Evolutionary conservation across 2,888 invertebrate species (phyloP).

Genomic region (Cinara cedri): DNA sequence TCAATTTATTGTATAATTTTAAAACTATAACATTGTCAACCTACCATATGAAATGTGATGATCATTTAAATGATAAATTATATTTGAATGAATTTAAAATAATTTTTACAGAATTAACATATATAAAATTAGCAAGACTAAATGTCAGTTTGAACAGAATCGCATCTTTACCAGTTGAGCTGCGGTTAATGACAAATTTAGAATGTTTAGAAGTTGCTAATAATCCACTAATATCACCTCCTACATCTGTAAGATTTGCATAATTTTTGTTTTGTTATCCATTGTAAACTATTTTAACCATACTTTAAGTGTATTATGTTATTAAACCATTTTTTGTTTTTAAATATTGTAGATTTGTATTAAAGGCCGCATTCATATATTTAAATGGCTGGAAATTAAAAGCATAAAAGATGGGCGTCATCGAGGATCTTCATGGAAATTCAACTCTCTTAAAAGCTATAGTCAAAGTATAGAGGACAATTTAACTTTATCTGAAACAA

Average conservation of each 20-base stretch:
- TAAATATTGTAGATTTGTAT: slow-evolving; percentile 74
- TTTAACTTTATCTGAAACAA: slow-evolving; percentile 33
- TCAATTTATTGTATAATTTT: too few species aligned
- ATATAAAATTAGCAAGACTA: slow-evolving; percentile 80
- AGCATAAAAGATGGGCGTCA: slow-evolving; percentile 68
- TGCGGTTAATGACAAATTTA: slow-evolving; percentile 83
- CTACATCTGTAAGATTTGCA: slow-evolving; percentile 78
- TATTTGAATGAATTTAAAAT: background rate
- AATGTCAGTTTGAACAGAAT: slow-evolving; percentile 92
- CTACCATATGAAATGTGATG: too few species aligned
- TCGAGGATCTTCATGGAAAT: slow-evolving; percentile 61
- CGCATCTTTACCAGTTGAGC: slow-evolving; percentile 83
- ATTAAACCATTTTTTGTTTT: slow-evolving; percentile 9
- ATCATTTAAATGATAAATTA: background rate
- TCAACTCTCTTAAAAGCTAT: slow-evolving; percentile 33
- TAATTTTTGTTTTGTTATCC: background rate
- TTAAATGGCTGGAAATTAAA: slow-evolving; percentile 90
- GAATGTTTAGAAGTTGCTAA: slow-evolving; percentile 83
- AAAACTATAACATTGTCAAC: too few species aligned
- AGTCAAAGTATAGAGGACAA: slow-evolving; percentile 46
- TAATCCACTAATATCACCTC: slow-evolving; percentile 90
- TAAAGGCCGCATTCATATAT: slow-evolving; percentile 91
- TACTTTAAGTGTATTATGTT: background rate
- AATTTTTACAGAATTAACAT: slow-evolving; percentile 78
- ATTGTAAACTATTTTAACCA: too few species aligned